Conservation (phyloP, 2,113 vertebrate genomes). For the Elgaria multicarinata region DNA sequence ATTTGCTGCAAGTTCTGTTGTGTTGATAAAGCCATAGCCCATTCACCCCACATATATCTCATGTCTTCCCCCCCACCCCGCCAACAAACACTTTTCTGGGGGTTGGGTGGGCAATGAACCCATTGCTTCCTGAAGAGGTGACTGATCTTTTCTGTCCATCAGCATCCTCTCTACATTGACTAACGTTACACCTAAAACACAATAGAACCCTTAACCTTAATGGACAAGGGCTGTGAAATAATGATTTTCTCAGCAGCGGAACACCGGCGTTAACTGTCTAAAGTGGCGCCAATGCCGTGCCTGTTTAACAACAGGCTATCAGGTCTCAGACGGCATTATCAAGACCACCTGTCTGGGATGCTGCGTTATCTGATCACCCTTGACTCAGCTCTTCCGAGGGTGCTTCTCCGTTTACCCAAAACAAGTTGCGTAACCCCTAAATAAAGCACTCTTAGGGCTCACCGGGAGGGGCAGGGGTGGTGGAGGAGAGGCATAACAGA, state of each 20-base stretch:
- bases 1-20: not conserved
- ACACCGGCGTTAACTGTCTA: conserved; percentile 46
- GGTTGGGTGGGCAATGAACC: not conserved
- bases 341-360: conserved; percentile 66
- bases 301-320: conserved; percentile 64
- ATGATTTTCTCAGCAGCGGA: conserved; percentile 51
- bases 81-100: no score
- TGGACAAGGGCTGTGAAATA: conserved; percentile 61
- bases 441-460: conserved; percentile 38
- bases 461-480: conserved; percentile 30
- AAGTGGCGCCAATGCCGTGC: conserved; percentile 69
- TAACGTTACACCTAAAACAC: conserved; percentile 44
- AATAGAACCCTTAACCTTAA: conserved; percentile 54
- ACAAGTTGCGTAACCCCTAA: conserved; percentile 46
- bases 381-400: conserved; percentile 43
- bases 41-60: not conserved
- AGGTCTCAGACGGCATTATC: conserved; percentile 68
- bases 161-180: not conserved
- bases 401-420: conserved; percentile 58
- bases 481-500: conserved; percentile 33
- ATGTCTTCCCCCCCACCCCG: not conserved
- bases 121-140: conserved; percentile 14
- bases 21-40: not conserved
- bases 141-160: not conserved
- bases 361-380: conserved; percentile 50